Evolutionary conservation across 2,888 invertebrate species (phyloP).

Genomic region (Dugesia japonica): DNA sequence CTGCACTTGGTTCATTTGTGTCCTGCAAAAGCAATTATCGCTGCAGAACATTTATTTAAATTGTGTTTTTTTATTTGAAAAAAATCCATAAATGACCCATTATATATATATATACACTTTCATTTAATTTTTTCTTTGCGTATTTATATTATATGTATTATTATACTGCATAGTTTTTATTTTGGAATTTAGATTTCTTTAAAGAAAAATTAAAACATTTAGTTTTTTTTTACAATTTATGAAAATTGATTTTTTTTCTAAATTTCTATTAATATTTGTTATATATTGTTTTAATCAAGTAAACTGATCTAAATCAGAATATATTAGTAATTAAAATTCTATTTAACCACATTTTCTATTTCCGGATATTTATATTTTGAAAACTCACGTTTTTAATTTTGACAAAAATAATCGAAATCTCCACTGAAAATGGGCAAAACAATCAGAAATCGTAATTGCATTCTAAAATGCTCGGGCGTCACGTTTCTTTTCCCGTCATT

Average conservation of each 20-base stretch:
- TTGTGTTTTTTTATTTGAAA: not conserved
- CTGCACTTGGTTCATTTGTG: constrained; percentile 20
- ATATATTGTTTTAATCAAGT: too few species aligned
- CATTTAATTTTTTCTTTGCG: not conserved
- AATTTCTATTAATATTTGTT: too few species aligned
- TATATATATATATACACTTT: not conserved
- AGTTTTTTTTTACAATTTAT: too few species aligned
- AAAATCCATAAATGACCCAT: not conserved
- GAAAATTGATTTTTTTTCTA: too few species aligned
- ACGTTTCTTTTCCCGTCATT: not conserved
- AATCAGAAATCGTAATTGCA: constrained; percentile 17
- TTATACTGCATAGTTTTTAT: too few species aligned
- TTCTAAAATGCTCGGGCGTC: not conserved
- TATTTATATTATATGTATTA: too few species aligned
- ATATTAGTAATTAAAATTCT: not conserved
- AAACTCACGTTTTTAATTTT: not conserved
- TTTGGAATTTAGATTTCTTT: too few species aligned
- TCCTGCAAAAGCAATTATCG: constrained; percentile 20
- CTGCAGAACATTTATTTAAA: constrained; percentile 13
- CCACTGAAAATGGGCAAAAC: constrained; percentile 13
- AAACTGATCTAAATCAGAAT: too few species aligned
- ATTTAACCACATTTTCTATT: not conserved
- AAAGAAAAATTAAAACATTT: too few species aligned
- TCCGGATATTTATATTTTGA: not conserved
- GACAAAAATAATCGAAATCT: not conserved